Evolutionary conservation across 2,113 vertebrate genomes (phyloP).

Genomic region (Anolis sagrei): DNA sequence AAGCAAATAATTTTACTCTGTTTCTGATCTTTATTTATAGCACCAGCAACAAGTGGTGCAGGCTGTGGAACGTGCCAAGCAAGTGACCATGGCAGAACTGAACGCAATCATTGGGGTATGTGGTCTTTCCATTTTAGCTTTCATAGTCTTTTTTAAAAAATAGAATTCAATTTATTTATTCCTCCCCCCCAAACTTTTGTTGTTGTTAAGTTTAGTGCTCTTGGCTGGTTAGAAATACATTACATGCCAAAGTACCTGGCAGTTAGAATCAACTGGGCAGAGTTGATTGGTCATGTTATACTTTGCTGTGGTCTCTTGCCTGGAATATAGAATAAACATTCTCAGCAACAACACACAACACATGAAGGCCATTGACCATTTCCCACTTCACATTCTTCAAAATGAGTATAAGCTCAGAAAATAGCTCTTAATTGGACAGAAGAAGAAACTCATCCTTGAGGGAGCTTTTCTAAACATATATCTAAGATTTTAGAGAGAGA

Average conservation of each 20-base stretch:
- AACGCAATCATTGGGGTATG: slow-evolving; percentile 99
- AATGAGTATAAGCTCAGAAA: not conserved
- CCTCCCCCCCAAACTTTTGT: slow-evolving; percentile 38
- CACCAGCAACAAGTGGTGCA: slow-evolving; percentile 98
- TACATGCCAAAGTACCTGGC: not conserved
- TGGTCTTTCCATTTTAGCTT: slow-evolving; percentile 90
- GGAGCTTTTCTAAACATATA: not conserved
- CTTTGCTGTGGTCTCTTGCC: not conserved
- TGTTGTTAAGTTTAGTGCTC: slow-evolving; percentile 10
- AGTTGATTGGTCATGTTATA: not conserved
- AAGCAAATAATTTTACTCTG: slow-evolving; percentile 79
- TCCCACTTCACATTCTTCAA: not conserved
- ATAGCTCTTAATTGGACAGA: not conserved
- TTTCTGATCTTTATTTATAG: slow-evolving; percentile 86
- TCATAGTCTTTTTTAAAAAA: slow-evolving; percentile 79
- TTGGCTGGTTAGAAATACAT: not conserved
- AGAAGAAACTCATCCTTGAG: not conserved
- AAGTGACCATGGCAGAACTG: slow-evolving; percentile 99
- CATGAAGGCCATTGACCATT: not conserved
- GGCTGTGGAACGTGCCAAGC: slow-evolving; percentile 96
- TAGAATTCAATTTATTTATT: slow-evolving; percentile 68
- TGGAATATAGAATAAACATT: not conserved
- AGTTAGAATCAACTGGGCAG: not conserved
- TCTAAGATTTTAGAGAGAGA: not conserved
- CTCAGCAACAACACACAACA: not conserved